Evolutionary conservation across 2,113 vertebrate genomes (phyloP).

Genomic region (Australoheros scitulus): DNA sequence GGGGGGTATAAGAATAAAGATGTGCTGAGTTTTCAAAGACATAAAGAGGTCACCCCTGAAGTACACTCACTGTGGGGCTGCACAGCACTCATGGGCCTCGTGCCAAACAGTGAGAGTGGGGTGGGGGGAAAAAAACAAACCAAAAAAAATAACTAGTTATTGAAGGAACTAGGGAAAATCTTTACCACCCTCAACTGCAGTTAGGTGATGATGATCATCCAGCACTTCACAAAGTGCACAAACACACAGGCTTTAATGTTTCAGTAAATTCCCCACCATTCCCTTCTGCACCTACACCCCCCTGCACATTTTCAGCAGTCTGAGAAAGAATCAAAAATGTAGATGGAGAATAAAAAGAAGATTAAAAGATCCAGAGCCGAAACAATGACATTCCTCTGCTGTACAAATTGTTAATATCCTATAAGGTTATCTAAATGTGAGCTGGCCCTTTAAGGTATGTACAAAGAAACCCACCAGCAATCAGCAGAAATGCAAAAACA

Average conservation of each 20-base stretch:
- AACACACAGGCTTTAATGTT: slow-evolving; percentile 73
- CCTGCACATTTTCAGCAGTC: slow-evolving; percentile 69
- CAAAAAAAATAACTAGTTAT: neutral
- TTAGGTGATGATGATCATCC: slow-evolving; percentile 37
- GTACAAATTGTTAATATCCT: slow-evolving; percentile 92
- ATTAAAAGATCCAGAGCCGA: slow-evolving; percentile 87
- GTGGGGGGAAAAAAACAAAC: too few species aligned
- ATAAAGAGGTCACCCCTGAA: slow-evolving; percentile 27
- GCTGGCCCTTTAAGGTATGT: slow-evolving; percentile 88
- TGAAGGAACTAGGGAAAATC: slow-evolving; percentile 5
- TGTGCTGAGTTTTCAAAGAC: slow-evolving; percentile 15
- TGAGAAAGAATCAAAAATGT: slow-evolving; percentile 80
- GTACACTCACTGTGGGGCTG: slow-evolving; percentile 24
- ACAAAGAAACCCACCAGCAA: slow-evolving; percentile 85
- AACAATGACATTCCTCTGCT: slow-evolving; percentile 93
- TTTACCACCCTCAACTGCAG: slow-evolving; percentile 18
- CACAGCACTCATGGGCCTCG: slow-evolving; percentile 28
- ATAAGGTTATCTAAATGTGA: slow-evolving; percentile 84
- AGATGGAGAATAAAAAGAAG: slow-evolving; percentile 82
- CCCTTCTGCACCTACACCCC: slow-evolving; percentile 12
- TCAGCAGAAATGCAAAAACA: slow-evolving; percentile 84
- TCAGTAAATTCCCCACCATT: slow-evolving; percentile 40
- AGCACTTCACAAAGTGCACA: slow-evolving; percentile 73
- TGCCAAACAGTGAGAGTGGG: slow-evolving; percentile 16
- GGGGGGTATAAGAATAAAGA: neutral